Evolutionary conservation across 2,888 invertebrate species (phyloP), one percentile per base, ranked within the genome.

Genomic region (Lochmaea capreae): DNA sequence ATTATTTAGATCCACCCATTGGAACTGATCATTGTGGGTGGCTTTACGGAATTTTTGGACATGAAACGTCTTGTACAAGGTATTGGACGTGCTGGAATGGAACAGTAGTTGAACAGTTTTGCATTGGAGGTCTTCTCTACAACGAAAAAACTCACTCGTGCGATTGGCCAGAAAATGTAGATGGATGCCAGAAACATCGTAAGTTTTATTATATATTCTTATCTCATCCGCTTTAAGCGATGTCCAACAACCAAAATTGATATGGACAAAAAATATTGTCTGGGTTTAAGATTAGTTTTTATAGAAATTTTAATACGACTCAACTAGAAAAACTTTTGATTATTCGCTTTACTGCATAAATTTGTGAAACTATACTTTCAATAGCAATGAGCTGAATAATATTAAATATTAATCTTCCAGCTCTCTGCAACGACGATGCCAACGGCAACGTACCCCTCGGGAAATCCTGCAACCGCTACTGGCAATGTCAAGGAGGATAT

Each of bases 61-160:
- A 97, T 87, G 96, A 96, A 89, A 96, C 96, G 0, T 96, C 95
- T 1, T 97, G 97, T 89, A 97, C 96, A 5, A 90, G 96, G 65
- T 97, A 96, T 86, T 97, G 96, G 96, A 96, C 96, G 0, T 97
- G 97, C 86, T 97, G 96, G 97, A 97, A 97, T 87, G 96, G 96
- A 16, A 97, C 97, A 0, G 94, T 96, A 12, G 96, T 95, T 0
- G 96, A 97, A 84, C 96, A 97, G 86, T 92, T 96, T 68, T 97
- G 97, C 87, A 96, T 96, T 83, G 96, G 96, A 33, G 96, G 96
- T 0, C 90, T 97, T 62, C 90, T 97, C 39, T 97, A 96, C 90
- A 96, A 96, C 85, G 96, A 97, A 87, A 92, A 93, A 82, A 94
- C 95, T 0, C 95, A 96, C 86, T 95, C 96, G 65, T 97, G 97